Conservation (phyloP, 2,888 invertebrate species). For the Diplazon laetatorius region DNA sequence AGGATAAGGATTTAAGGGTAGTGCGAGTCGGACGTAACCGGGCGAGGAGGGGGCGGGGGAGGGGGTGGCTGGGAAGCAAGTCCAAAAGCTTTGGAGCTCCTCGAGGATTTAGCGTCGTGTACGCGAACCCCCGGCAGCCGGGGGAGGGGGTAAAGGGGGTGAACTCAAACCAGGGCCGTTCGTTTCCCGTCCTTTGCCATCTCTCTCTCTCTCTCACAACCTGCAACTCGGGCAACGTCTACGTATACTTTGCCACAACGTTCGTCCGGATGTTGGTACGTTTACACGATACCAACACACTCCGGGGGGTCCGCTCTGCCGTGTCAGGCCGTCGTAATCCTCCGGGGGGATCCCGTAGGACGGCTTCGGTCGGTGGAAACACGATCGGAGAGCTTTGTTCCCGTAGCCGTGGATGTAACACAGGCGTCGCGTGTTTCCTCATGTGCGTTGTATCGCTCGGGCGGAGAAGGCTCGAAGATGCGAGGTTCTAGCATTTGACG, state of each 20-base stretch:
- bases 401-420: too few species aligned
- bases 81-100: slow-evolving; percentile 68
- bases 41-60: too few species aligned
- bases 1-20: slow-evolving; percentile 52
- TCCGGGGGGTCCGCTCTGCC: slow-evolving; percentile 72
- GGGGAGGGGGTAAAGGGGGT: too few species aligned
- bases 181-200: slow-evolving; percentile 10
- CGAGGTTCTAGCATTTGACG: slow-evolving; percentile 31
- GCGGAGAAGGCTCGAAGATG: slow-evolving; percentile 4
- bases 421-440: slow-evolving; percentile 10
- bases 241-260: background rate
- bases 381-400: slow-evolving; percentile 70
- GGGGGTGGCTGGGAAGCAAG: slow-evolving; percentile 66
- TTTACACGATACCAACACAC: slow-evolving; percentile 61
- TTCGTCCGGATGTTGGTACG: slow-evolving; percentile 57
- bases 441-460: background rate
- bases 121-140: slow-evolving; percentile 33
- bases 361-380: slow-evolving; percentile 77
- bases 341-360: slow-evolving; percentile 74
- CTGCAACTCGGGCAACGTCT: background rate
- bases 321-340: slow-evolving; percentile 78
- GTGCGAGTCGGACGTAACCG: slow-evolving; percentile 44
- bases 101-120: slow-evolving; percentile 74
- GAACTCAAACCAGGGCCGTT: too few species aligned
- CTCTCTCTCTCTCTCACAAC: too few species aligned